Evolutionary conservation across 2,888 invertebrate genomes (phyloP).

Genomic region (Cenopis cana): DNA sequence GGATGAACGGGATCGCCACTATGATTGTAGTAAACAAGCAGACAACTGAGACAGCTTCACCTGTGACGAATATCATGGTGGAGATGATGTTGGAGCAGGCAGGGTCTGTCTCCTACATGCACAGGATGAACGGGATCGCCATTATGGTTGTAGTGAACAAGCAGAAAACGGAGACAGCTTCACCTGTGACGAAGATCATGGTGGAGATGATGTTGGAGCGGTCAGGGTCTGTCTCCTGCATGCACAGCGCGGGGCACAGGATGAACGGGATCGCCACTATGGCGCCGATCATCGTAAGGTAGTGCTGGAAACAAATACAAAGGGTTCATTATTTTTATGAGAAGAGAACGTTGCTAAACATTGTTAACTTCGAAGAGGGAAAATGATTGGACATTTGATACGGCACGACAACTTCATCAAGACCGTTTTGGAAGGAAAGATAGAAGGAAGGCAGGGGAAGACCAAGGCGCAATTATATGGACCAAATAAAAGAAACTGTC

Average conservation of each 20-base stretch:
- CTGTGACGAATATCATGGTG: constrained; percentile 93
- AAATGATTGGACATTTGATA: no score
- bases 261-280: constrained; percentile 94
- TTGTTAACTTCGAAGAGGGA: no score
- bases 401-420: no score
- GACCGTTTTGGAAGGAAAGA: no score
- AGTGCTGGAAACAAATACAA: constrained; percentile 83
- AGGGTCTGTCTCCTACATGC: constrained; percentile 91
- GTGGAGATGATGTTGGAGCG: constrained; percentile 92
- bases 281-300: constrained; percentile 93
- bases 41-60: constrained; percentile 51
- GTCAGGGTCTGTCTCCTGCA: constrained; percentile 90
- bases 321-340: no score
- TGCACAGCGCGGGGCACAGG: constrained; percentile 91
- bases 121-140: constrained; percentile 92
- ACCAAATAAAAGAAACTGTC: no score
- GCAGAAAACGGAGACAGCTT: not conserved
- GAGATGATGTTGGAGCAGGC: constrained; percentile 91
- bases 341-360: no score
- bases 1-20: constrained; percentile 91
- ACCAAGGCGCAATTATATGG: no score
- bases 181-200: constrained; percentile 91
- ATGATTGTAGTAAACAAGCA: no score
- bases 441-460: no score
- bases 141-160: constrained; percentile 56